Conservation (phyloP, 37 sponge, comb jelly and placozoan species). For the Diacarnus erythraeanus region DNA sequence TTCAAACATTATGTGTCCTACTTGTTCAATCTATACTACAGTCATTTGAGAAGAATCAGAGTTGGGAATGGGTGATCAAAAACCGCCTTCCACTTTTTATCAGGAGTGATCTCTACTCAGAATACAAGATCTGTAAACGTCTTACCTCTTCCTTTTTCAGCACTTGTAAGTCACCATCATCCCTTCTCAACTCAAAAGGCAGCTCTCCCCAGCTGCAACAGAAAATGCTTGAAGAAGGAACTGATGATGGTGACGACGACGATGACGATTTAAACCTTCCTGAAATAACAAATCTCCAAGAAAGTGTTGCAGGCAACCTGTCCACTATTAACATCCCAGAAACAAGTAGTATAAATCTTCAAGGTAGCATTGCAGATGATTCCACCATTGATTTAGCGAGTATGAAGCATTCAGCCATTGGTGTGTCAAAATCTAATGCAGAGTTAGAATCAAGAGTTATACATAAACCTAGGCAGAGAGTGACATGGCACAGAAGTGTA, state of each 20-base stretch:
- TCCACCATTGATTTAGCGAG: background rate
- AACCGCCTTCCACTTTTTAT: constrained; percentile 75
- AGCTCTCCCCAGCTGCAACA: too few species aligned
- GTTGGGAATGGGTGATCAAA: constrained; percentile 57
- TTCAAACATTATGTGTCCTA: too few species aligned
- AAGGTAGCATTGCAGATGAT: background rate
- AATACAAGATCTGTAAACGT: constrained; percentile 71
- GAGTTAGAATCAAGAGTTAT: background rate
- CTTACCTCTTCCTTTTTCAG: constrained; percentile 11
- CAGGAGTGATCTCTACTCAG: constrained; percentile 79
- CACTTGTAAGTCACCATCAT: too few species aligned
- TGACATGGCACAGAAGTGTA: background rate
- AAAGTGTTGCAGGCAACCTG: background rate
- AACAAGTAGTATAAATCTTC: too few species aligned
- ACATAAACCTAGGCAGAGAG: background rate
- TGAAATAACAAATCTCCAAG: too few species aligned
- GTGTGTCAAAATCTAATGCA: background rate
- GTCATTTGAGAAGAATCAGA: constrained; percentile 51
- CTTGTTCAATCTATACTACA: too few species aligned
- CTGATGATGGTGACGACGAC: too few species aligned
- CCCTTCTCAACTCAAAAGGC: too few species aligned
- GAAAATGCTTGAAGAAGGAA: too few species aligned
- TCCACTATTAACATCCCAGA: background rate
- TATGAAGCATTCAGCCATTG: background rate
- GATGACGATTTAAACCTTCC: too few species aligned